phyloP scores from a whole-genome alignment of 2,888 invertebrate genomes.

The Thymelicus acteon region DNA sequence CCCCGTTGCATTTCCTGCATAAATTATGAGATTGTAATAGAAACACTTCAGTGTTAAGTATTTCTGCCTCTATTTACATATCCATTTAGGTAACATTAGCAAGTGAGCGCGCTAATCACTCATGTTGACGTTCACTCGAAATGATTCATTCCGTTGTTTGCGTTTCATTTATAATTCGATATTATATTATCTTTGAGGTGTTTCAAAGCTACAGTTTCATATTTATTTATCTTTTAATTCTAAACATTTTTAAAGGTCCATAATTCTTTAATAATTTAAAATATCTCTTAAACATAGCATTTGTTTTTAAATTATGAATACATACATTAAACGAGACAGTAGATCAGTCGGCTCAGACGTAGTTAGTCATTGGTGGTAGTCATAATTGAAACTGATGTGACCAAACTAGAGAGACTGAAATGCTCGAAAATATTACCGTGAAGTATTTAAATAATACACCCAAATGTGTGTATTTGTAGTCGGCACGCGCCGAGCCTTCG shows the following conservation, averaged over 20 bases:
- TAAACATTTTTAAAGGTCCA: too few relatives aligned
- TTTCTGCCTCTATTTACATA: constrained; percentile 70
- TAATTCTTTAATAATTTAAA: too few relatives aligned
- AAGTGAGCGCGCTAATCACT: constrained; percentile 44
- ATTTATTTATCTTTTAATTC: too few relatives aligned
- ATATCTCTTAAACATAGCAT: too few relatives aligned
- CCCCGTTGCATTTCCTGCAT: constrained; percentile 71
- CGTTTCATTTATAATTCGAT: not conserved
- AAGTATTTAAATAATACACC: constrained; percentile 47
- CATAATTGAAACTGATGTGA: too few relatives aligned
- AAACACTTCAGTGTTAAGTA: constrained; percentile 69
- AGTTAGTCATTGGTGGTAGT: too few relatives aligned
- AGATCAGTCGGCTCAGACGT: too few relatives aligned
- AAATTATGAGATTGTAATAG: constrained; percentile 79
- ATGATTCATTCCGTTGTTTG: constrained; percentile 12
- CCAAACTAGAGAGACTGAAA: too few relatives aligned
- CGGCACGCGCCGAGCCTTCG: constrained; percentile 48
- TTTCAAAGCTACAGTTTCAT: too few relatives aligned
- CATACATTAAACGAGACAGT: too few relatives aligned
- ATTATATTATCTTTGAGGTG: too few relatives aligned
- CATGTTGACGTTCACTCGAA: constrained; percentile 23
- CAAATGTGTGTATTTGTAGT: constrained; percentile 47
- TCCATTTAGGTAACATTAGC: constrained; percentile 65
- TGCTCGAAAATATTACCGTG: constrained; percentile 30
- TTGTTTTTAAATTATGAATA: too few relatives aligned